A percentile compares a stretch with the other conserved stretches of the same genome.
Conservation (phyloP, 2,113 vertebrate species). For the Larimichthys polyactis region DNA sequence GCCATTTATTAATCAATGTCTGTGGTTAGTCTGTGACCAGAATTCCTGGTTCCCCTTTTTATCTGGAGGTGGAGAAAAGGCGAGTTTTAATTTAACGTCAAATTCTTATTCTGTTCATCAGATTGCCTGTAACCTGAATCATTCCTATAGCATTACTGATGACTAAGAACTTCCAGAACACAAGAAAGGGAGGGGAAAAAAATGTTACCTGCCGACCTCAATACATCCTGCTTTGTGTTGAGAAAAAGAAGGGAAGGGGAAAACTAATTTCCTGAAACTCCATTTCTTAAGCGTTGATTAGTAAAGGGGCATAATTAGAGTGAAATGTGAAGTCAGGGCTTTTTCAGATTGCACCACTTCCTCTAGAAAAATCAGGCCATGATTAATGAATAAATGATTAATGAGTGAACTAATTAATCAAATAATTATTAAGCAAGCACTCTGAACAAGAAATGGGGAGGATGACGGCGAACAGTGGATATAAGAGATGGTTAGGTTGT, state of each 20-base stretch:
- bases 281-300: slow-evolving; percentile 86
- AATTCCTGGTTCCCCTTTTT: slow-evolving; percentile 41
- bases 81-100: slow-evolving; percentile 72
- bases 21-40: slow-evolving; percentile 44
- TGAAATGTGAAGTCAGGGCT: slow-evolving; percentile 86
- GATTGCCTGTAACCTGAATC: slow-evolving; percentile 67
- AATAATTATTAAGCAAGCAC: slow-evolving; percentile 87
- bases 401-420: slow-evolving; percentile 87
- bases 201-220: slow-evolving; percentile 76
- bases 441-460: slow-evolving; percentile 77
- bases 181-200: slow-evolving; percentile 36
- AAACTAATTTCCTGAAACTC: slow-evolving; percentile 85
- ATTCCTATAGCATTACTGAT: slow-evolving; percentile 74
- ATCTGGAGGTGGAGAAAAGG: slow-evolving; percentile 33
- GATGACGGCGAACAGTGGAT: slow-evolving; percentile 70
- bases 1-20: slow-evolving; percentile 76
- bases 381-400: slow-evolving; percentile 89
- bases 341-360: slow-evolving; percentile 83
- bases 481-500: slow-evolving; percentile 69
- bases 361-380: slow-evolving; percentile 85
- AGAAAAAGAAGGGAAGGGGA: slow-evolving; percentile 70
- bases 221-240: slow-evolving; percentile 80
- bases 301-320: slow-evolving; percentile 85
- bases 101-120: slow-evolving; percentile 68
- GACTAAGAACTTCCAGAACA: slow-evolving; percentile 72